Base-by-base conservation (phyloP, 2,797 vertebrate genomes). In the Danio albolineatus region DNA sequence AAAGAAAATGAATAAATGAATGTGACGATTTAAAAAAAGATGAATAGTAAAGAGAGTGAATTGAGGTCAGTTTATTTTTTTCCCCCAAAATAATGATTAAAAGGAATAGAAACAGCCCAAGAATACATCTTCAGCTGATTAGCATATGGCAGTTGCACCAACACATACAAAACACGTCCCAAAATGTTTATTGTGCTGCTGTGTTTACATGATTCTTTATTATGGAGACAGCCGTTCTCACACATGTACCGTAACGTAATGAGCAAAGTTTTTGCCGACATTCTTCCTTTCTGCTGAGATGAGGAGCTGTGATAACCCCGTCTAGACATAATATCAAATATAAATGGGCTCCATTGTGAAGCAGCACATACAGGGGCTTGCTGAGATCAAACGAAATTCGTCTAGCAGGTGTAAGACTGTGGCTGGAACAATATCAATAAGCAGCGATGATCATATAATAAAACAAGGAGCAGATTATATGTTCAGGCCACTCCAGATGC, bases 281-380 rank as follows among this genome's bases (percentile, higher is more conserved):
- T 28, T 75, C 17, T 82, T 79, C 66, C 73, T 73, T 72, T 72
- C 44, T 76, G 56, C 49, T 69, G 54, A 67, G 51, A 83, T 84
- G 64, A 41, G 53, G 48, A 39, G 51, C 46, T 64, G 38, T 79
- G 83, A 86, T 82, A 82, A 79, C 65, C 73, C 10, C 49, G 80
- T 85, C 86, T 84, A 79, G 77, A 84, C 78, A 41, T 70, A 53
- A 73, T 73, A 73, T 79, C 48, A 84, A 82, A 70, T 67, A 83
- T 74, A 77, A 76, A 76, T 72, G 44, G 51, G 17, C 72, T 76
- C 53, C 54, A 64, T 76, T 82, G 82, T 82, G 66, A 73, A 64
- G 57, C 71, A n/a, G 43, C 73, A 41, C 70, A 46, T 54, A 39
- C 76, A 62, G 54, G 79, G 28, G 36, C 79, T 82, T 72, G 74